Base-by-base conservation (phyloP, 2,888 invertebrate species). In the Pandemis heparana region DNA sequence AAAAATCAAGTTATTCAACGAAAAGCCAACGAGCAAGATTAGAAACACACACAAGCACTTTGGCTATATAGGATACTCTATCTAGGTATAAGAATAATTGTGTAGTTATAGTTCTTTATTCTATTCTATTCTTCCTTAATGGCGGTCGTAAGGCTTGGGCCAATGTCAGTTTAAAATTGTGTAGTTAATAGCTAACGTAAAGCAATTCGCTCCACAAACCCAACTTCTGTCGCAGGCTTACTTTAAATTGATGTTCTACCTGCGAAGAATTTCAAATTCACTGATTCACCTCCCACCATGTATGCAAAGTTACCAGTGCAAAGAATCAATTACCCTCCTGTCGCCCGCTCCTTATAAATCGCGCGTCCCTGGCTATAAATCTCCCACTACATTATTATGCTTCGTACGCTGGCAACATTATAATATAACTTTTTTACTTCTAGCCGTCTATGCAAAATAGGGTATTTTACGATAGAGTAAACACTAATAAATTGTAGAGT, bases 261-360 rank as follows among this genome's bases (percentile, higher is more conserved):
- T 51, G 38, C 48, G 65, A 39, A 46, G 59, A 41, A 64, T 71
- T 43, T 51, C 46, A 71, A 65, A 64, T 48, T 51, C 65, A 56
- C 48, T 53, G 46, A 56, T 48, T 39, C 65, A 64, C 48, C 62
- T 56, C 23, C 56, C 39, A 63, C 53, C 48, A 41, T 53, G 56
- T 56, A 56, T 61, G 70, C 65, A 75, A 75, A 71, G 75, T 66
- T 62, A 75, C 76, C 75, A 79, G 63, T 75, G 77, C 76, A 79
- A 83, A 81, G 82, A 83, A 87, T 85, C 86, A 85, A 87, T 85
- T 86, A 85, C 83, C 77, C 77, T 78, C 77, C 79, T 84, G 83
- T 87, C 85, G 78, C 79, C 73, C 56, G 79, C 78, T 83, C 81
- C 79, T 82, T 84, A 83, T 86, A 89, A 84, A 85, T 85, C 83